Percentiles rank a stretch among this genome's conserved stretches.
phyloP scores from a whole-genome alignment of 2,888 invertebrate genomes.

The Philonicus albiceps region DNA sequence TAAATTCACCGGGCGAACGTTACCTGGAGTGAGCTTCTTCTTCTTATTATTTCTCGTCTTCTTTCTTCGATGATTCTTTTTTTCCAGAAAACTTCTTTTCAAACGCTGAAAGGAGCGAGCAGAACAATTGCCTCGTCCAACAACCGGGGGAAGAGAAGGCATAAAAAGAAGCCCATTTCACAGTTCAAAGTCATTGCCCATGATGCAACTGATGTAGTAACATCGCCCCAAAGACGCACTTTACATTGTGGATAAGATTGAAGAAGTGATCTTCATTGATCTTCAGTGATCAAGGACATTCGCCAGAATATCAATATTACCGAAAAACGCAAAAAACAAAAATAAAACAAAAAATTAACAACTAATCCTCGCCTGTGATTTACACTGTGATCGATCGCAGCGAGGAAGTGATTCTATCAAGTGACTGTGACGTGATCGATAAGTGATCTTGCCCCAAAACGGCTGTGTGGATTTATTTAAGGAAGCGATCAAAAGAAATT shows the following conservation, averaged over 20 bases:
- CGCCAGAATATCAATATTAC: neutral
- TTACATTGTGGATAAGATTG: neutral
- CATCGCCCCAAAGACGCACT: conserved; percentile 44
- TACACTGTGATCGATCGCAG: neutral
- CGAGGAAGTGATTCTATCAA: neutral
- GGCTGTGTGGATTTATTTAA: conserved; percentile 14
- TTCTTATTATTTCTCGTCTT: neutral
- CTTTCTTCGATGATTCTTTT: neutral
- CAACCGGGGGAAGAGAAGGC: conserved; percentile 55
- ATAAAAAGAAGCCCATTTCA: conserved; percentile 63
- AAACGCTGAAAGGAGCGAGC: conserved; percentile 22
- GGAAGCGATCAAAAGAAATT: neutral
- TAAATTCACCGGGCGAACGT: neutral
- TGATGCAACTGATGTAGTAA: conserved; percentile 65
- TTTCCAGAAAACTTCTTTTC: conserved; percentile 26
- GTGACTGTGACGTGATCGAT: conserved; percentile 18
- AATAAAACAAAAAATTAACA: neutral
- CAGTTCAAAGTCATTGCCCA: conserved; percentile 65
- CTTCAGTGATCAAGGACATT: conserved; percentile 21
- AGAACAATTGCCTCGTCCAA: conserved; percentile 40
- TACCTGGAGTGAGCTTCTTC: neutral
- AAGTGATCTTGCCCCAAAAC: neutral
- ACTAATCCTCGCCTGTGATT: neutral
- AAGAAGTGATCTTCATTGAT: neutral
- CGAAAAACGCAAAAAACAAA: neutral